Percentiles rank a stretch among this genome's conserved stretches.
Conservation (phyloP, 2,888 invertebrate species). For the Aelia acuminata region DNA sequence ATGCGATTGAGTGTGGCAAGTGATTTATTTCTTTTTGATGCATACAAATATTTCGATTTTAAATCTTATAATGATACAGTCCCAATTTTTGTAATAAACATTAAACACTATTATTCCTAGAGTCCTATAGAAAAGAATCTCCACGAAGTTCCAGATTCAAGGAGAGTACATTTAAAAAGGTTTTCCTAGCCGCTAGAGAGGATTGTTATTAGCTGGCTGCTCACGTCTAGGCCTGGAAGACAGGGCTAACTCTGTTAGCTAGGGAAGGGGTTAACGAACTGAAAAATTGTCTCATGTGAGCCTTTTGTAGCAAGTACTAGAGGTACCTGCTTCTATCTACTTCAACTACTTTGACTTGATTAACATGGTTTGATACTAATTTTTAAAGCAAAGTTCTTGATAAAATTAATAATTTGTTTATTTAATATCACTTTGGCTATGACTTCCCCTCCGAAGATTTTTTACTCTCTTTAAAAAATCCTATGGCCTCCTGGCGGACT, state of each 20-base stretch:
- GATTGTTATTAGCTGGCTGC: not conserved
- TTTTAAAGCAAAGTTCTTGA: not conserved
- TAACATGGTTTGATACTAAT: not conserved
- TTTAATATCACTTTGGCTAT: too few species aligned
- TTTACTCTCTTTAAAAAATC: too few species aligned
- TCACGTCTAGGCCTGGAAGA: not conserved
- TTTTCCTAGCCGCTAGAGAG: not conserved
- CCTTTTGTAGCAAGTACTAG: not conserved
- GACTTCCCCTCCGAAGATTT: too few species aligned
- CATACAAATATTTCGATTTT: too few species aligned
- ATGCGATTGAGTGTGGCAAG: too few species aligned
- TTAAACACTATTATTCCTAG: too few species aligned
- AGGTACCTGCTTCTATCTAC: not conserved
- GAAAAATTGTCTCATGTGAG: constrained; percentile 33
- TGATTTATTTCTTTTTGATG: too few species aligned
- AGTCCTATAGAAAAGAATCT: not conserved
- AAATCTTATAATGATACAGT: too few species aligned
- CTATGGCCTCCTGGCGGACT: too few species aligned
- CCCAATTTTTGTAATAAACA: too few species aligned
- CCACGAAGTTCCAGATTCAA: not conserved
- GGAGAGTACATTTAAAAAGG: not conserved
- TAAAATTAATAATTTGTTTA: too few species aligned
- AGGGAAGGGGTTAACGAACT: constrained; percentile 39
- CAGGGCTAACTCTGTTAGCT: not conserved
- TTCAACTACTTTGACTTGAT: not conserved